phyloP scores from a whole-genome alignment of 2,888 invertebrate genomes.

The Eledona agricola region DNA sequence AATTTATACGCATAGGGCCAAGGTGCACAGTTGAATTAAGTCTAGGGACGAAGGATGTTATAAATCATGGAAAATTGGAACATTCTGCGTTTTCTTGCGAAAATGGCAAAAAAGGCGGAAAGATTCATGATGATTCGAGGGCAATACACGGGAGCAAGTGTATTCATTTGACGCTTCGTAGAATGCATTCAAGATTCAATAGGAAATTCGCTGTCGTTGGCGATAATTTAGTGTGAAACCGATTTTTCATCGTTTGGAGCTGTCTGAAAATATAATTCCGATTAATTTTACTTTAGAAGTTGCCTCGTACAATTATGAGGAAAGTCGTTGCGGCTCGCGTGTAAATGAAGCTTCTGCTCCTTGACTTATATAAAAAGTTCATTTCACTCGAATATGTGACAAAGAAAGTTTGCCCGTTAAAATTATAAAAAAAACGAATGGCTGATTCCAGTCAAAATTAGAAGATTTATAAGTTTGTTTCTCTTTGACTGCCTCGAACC shows the following conservation, averaged over 20 bases:
- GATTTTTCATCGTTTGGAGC: slow-evolving; percentile 24
- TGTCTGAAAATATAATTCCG: slow-evolving; percentile 10
- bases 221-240: slow-evolving; percentile 22
- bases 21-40: slow-evolving; percentile 9
- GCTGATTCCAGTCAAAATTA: slow-evolving; percentile 21
- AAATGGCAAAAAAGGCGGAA: slow-evolving; percentile 3
- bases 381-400: slow-evolving; percentile 43
- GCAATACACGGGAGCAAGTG: slow-evolving; percentile 11
- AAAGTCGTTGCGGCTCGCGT: slow-evolving; percentile 20
- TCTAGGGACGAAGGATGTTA: slow-evolving; percentile 8
- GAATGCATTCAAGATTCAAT: too few relatives aligned
- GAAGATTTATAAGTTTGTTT: slow-evolving; percentile 10
- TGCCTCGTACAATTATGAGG: slow-evolving; percentile 15
- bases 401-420: slow-evolving; percentile 39
- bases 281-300: slow-evolving; percentile 16
- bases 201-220: slow-evolving; percentile 14
- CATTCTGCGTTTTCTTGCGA: slow-evolving; percentile 1
- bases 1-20: slow-evolving; percentile 6
- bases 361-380: slow-evolving; percentile 27
- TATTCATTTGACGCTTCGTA: slow-evolving; percentile 21
- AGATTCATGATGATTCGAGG: slow-evolving; percentile 15
- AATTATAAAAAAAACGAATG: slow-evolving; percentile 43
- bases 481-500: slow-evolving; percentile 8
- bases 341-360: slow-evolving; percentile 21
- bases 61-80: slow-evolving; percentile 14